A percentile compares a stretch with the other conserved stretches of the same genome.
These are phyloP conservation scores for Cynopterus sphinx DNA, from an alignment of 2,797 vertebrate genomes.

Conservation along the genomic window DNA sequence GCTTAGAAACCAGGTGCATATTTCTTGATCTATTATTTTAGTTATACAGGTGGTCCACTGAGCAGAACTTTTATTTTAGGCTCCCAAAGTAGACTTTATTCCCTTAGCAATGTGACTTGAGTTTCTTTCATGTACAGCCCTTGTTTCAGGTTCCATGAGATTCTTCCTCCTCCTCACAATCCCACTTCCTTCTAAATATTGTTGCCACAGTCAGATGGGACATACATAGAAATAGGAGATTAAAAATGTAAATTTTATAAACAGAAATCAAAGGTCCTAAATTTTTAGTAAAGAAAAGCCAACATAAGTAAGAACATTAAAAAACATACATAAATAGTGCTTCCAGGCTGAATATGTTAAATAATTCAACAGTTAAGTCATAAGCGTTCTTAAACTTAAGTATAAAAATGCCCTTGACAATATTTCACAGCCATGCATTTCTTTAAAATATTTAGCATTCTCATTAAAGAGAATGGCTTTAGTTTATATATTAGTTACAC, in stretches of 20 bases:
- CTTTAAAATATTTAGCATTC: constrained; percentile 93
- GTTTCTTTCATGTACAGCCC: constrained; percentile 59
- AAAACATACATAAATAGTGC: constrained; percentile 90
- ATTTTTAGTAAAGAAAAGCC: constrained; percentile 88
- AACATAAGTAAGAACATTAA: constrained; percentile 89
- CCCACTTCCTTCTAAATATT: constrained; percentile 74
- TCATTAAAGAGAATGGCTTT: constrained; percentile 92
- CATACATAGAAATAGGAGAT: constrained; percentile 84
- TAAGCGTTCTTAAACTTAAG: constrained; percentile 92
- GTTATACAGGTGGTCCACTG: constrained; percentile 69
- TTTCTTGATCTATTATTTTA: constrained; percentile 60
- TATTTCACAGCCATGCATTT: constrained; percentile 89
- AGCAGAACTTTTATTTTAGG: constrained; percentile 70
- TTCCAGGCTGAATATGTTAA: constrained; percentile 89
- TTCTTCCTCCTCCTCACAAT: constrained; percentile 26
- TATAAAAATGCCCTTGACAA: constrained; percentile 92
- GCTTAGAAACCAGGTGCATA: constrained; percentile 19
- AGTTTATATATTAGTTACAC: constrained; percentile 91
- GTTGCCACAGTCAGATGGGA: constrained; percentile 82
- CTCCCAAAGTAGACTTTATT: constrained; percentile 45
- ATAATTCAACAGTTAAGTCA: constrained; percentile 90
- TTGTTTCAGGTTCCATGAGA: background rate
- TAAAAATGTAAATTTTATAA: constrained; percentile 91
- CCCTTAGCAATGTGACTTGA: constrained; percentile 50
- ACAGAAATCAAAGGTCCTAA: constrained; percentile 89